Evolutionary conservation across 2,888 invertebrate species (phyloP).

Genomic region (Sminthurides aquaticus): DNA sequence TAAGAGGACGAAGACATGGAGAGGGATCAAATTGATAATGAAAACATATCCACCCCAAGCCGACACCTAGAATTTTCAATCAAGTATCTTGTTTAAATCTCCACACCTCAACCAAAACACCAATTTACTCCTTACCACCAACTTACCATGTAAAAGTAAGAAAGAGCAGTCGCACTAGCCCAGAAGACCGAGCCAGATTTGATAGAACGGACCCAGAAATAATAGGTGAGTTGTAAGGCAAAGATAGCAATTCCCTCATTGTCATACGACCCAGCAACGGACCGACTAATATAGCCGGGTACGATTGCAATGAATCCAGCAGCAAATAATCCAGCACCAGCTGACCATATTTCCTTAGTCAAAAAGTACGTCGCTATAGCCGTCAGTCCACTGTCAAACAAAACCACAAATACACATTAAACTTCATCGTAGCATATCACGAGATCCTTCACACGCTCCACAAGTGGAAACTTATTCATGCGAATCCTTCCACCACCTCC

Average conservation of each 20-base stretch:
- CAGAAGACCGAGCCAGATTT: constrained; percentile 97
- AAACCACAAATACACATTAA: no score
- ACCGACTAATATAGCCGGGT: constrained; percentile 97
- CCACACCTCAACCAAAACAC: neutral
- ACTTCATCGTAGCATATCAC: neutral
- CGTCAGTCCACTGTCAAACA: constrained; percentile 97
- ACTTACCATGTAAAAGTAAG: constrained; percentile 98
- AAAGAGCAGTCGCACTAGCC: constrained; percentile 86
- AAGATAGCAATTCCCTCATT: constrained; percentile 99
- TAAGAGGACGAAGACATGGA: constrained; percentile 90
- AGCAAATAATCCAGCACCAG: constrained; percentile 93
- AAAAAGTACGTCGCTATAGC: constrained; percentile 94
- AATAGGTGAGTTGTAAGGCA: constrained; percentile 96
- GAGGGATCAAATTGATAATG: constrained; percentile 96
- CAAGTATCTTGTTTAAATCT: neutral
- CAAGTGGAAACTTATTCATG: neutral
- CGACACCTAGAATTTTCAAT: constrained; percentile 61
- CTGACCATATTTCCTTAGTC: constrained; percentile 94
- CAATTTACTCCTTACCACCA: neutral
- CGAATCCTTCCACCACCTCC: no score
- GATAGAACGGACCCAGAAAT: constrained; percentile 86
- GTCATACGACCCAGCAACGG: constrained; percentile 98
- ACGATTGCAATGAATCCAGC: constrained; percentile 98
- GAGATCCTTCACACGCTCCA: neutral
- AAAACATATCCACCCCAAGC: constrained; percentile 99